phyloP scores from a whole-genome alignment of 2,888 invertebrate species.

The Spisula solida region DNA sequence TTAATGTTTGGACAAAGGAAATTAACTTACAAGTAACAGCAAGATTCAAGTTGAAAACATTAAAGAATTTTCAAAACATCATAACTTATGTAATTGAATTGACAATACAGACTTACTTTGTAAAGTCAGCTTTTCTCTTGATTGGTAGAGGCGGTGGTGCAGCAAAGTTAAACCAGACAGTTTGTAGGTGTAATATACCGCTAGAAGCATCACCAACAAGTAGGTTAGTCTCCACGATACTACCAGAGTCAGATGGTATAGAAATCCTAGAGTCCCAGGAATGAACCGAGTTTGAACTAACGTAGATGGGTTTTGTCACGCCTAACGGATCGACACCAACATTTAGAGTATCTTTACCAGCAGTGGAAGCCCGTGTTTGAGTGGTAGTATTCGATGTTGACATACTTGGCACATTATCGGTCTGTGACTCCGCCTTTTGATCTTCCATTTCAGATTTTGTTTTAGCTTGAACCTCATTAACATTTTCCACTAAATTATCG shows the following conservation, averaged over 20 bases:
- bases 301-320: conserved; percentile 44
- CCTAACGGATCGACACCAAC: conserved; percentile 42
- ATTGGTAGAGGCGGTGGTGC: conserved; percentile 98
- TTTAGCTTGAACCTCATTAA: conserved; percentile 73
- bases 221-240: conserved; percentile 62
- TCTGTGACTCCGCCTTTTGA: conserved; percentile 18
- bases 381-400: not conserved
- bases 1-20: too few relatives aligned
- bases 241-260: conserved; percentile 66
- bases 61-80: too few relatives aligned
- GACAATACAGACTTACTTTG: conserved; percentile 90
- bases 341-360: not conserved
- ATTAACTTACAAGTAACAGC: too few relatives aligned
- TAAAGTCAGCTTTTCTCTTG: conserved; percentile 97
- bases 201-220: conserved; percentile 90
- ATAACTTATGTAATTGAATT: too few relatives aligned
- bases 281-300: conserved; percentile 66
- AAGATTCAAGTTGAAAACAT: too few relatives aligned
- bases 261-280: conserved; percentile 81
- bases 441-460: conserved; percentile 72
- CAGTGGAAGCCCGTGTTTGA: not conserved
- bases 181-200: conserved; percentile 95
- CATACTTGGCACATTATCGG: not conserved
- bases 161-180: conserved; percentile 99
- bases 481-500: conserved; percentile 69